Evolutionary conservation across 1,140 invertebrate species (phyloP).

Genomic region (Bursaphelenchus mucronatus): DNA sequence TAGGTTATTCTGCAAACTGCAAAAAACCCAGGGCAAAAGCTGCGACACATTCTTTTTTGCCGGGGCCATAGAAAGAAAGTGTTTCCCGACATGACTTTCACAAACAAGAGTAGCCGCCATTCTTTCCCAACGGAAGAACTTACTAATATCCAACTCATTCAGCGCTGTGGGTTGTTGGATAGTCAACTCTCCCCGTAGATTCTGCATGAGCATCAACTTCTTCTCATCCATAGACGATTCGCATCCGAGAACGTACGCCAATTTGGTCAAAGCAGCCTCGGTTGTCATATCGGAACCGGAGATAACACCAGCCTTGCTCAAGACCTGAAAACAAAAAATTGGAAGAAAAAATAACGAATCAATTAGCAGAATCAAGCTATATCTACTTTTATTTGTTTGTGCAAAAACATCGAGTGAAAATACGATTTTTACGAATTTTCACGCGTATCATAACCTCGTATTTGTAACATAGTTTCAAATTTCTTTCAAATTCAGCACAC

Average conservation of each 20-base stretch:
- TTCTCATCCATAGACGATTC: conserved; percentile 63
- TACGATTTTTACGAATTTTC: too few relatives aligned
- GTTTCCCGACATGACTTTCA: background rate
- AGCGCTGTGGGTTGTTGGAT: conserved; percentile 52
- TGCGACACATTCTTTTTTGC: conserved; percentile 3
- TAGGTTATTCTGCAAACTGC: too few relatives aligned
- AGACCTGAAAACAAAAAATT: conserved; percentile 59
- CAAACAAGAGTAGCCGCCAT: background rate
- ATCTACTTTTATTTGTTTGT: too few relatives aligned
- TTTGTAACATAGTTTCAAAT: too few relatives aligned
- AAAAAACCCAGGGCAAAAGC: background rate
- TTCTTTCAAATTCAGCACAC: too few relatives aligned
- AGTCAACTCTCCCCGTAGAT: conserved; percentile 71
- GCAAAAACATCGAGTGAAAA: too few relatives aligned
- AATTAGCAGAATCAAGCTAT: too few relatives aligned
- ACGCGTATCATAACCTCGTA: too few relatives aligned
- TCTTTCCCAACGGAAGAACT: conserved; percentile 61
- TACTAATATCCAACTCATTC: conserved; percentile 68
- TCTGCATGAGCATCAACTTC: conserved; percentile 75
- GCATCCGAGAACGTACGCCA: conserved; percentile 83
- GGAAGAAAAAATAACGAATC: background rate
- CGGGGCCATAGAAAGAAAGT: background rate
- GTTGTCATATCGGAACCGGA: conserved; percentile 89
- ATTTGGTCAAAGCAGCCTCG: conserved; percentile 84
- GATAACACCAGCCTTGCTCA: conserved; percentile 72